Conservation (phyloP, 2,888 invertebrate species). For the Mythimna pallens region DNA sequence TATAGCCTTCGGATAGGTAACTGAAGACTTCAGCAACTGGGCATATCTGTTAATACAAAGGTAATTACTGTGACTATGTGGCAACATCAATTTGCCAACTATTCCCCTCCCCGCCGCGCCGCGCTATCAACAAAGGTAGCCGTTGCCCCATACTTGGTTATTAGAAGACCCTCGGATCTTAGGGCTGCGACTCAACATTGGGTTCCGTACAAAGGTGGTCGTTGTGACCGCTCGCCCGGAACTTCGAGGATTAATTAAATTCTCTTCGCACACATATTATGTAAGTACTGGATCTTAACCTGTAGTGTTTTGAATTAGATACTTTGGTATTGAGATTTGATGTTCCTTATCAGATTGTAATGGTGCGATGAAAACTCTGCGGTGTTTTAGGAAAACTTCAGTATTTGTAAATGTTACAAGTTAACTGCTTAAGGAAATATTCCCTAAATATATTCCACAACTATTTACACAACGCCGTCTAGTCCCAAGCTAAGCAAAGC, state of each 20-base stretch:
- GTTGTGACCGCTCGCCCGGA: conserved; percentile 70
- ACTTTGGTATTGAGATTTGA: conserved; percentile 21
- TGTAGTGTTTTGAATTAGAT: conserved; percentile 48
- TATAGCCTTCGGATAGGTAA: background rate
- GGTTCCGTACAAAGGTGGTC: conserved; percentile 57
- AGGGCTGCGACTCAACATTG: conserved; percentile 55
- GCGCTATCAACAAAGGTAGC: conserved; percentile 48
- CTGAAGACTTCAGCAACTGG: too few relatives aligned
- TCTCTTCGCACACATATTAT: conserved; percentile 66
- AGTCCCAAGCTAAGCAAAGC: too few relatives aligned
- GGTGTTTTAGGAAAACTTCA: too few relatives aligned
- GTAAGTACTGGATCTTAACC: conserved; percentile 67
- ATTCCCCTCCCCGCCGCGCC: background rate
- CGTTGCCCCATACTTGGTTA: conserved; percentile 22
- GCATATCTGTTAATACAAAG: background rate
- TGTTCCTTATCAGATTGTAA: background rate
- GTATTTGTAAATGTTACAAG: too few relatives aligned
- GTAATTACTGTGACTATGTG: conserved; percentile 17
- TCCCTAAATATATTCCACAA: too few relatives aligned
- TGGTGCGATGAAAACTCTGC: too few relatives aligned
- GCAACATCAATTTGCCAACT: conserved; percentile 36
- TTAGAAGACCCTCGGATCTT: conserved; percentile 63
- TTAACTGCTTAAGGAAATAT: too few relatives aligned
- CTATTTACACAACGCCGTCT: too few relatives aligned
- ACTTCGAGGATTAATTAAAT: conserved; percentile 81